Evolutionary conservation across 1,140 invertebrate genomes (phyloP).

Genomic region (Macrobrachium nipponense): DNA sequence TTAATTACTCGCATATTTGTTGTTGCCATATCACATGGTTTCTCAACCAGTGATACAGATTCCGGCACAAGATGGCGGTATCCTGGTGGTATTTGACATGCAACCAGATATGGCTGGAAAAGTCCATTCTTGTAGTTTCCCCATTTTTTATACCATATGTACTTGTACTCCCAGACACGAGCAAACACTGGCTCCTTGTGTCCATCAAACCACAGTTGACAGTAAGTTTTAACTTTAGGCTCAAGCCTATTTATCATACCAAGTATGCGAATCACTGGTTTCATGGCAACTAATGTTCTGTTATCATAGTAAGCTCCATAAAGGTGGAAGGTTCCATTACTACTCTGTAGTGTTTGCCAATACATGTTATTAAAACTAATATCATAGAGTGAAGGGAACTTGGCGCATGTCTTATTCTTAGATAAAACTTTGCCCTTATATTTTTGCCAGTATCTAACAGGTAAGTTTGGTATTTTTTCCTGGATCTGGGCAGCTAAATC

Average conservation of each 20-base stretch:
- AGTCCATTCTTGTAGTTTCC: slow-evolving; percentile 93
- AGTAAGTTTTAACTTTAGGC: slow-evolving; percentile 83
- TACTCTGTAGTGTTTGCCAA: slow-evolving; percentile 80
- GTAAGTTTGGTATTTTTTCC: slow-evolving; percentile 81
- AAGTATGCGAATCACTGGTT: slow-evolving; percentile 86
- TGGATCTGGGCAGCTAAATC: slow-evolving; percentile 81
- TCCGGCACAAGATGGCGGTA: slow-evolving; percentile 75
- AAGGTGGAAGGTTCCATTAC: slow-evolving; percentile 87
- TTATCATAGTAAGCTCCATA: slow-evolving; percentile 91
- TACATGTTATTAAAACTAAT: slow-evolving; percentile 88
- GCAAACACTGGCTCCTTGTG: slow-evolving; percentile 83
- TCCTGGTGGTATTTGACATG: slow-evolving; percentile 81
- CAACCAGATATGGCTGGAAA: slow-evolving; percentile 90
- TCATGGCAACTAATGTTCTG: slow-evolving; percentile 79
- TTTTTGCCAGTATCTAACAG: slow-evolving; percentile 85
- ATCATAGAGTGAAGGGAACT: slow-evolving; percentile 87
- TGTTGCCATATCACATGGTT: slow-evolving; percentile 84
- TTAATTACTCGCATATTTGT: slow-evolving; percentile 89
- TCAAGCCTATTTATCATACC: slow-evolving; percentile 91
- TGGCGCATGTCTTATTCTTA: slow-evolving; percentile 81
- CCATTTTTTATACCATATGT: slow-evolving; percentile 95
- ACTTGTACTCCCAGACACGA: slow-evolving; percentile 87
- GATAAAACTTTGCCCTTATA: slow-evolving; percentile 79
- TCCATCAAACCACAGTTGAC: slow-evolving; percentile 92
- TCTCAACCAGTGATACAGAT: slow-evolving; percentile 88